Conservation (phyloP, 2,888 invertebrate genomes). For the Branchellion lobata region DNA sequence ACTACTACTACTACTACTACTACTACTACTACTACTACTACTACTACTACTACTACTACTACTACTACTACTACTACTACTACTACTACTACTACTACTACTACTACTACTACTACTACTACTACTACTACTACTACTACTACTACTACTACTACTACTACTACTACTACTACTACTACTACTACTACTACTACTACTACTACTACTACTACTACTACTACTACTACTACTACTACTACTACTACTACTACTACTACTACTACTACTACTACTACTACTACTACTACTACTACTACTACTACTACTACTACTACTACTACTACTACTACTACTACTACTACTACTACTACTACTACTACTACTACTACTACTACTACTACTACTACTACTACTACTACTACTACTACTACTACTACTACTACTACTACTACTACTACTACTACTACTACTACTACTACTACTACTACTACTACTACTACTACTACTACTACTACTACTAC, state of each 20-base stretch:
- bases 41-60: constrained; percentile 1
- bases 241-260: constrained; percentile 1
- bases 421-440: constrained; percentile 1
- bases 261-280: constrained; percentile 8
- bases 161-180: too few relatives aligned
- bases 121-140: constrained; percentile 23
- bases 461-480: neutral
- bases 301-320: constrained; percentile 23
- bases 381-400: neutral
- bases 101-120: constrained; percentile 4
- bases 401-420: constrained; percentile 1
- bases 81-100: constrained; percentile 6
- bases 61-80: neutral
- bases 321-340: constrained; percentile 21
- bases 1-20: too few relatives aligned
- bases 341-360: constrained; percentile 11
- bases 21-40: constrained; percentile 6
- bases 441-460: constrained; percentile 6
- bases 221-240: neutral
- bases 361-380: constrained; percentile 1
- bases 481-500: constrained; percentile 22
- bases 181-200: constrained; percentile 7
- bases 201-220: constrained; percentile 1
- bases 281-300: constrained; percentile 23
- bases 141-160: constrained; percentile 7